Percentiles rank a stretch among this genome's conserved stretches.
Conservation (phyloP, 2,888 invertebrate genomes). For the Chrysolina americana region DNA sequence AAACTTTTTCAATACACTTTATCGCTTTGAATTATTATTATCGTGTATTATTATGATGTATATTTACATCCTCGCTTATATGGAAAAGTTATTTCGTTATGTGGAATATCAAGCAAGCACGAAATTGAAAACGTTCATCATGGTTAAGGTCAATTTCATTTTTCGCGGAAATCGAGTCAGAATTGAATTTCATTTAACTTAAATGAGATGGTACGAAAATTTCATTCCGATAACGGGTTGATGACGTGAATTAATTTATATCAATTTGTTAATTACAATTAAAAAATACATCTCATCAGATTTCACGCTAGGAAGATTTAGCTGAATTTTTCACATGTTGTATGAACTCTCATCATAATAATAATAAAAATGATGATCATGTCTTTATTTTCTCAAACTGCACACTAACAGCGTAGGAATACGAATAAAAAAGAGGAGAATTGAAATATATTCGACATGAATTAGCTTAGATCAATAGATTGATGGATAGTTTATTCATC, state of each 20-base stretch:
- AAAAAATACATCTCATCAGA: no score
- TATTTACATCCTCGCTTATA: conserved; percentile 19
- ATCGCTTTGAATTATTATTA: conserved; percentile 23
- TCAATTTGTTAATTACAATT: no score
- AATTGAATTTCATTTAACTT: background rate
- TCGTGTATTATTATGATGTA: conserved; percentile 19
- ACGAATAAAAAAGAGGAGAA: no score
- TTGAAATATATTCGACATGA: no score
- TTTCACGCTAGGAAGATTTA: no score
- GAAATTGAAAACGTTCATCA: conserved; percentile 17
- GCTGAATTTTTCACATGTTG: no score
- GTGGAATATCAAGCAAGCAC: background rate
- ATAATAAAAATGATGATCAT: no score
- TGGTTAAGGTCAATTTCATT: conserved; percentile 13
- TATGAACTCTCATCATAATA: no score
- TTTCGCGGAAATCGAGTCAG: background rate
- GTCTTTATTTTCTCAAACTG: no score
- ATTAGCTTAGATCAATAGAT: no score
- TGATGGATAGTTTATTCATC: no score
- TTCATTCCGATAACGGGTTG: background rate
- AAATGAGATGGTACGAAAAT: background rate
- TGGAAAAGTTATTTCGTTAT: conserved; percentile 18
- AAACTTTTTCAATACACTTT: conserved; percentile 24
- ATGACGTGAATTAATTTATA: background rate
- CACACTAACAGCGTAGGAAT: no score